Evolutionary conservation across 2,113 vertebrate genomes (phyloP).

Genomic region (Vulpes ferrilata): DNA sequence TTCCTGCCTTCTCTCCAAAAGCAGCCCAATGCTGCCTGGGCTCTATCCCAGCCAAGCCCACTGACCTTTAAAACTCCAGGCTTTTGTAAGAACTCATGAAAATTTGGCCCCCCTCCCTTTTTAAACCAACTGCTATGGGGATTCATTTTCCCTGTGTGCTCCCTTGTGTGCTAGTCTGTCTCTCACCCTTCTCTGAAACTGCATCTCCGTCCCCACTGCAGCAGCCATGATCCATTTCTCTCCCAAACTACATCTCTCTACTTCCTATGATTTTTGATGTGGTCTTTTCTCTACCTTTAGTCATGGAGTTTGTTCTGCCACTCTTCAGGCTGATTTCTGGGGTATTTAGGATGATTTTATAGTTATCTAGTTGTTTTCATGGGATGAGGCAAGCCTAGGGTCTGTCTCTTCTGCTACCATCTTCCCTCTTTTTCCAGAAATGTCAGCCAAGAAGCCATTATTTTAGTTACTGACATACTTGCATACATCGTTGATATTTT

Average conservation of each 20-base stretch:
- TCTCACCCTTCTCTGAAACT: background rate
- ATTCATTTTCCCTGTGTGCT: background rate
- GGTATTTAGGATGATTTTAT: background rate
- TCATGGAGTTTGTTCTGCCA: background rate
- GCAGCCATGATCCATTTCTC: background rate
- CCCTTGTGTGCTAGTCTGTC: background rate
- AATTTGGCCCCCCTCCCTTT: background rate
- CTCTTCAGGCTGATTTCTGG: background rate
- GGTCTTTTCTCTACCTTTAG: background rate
- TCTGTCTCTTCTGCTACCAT: background rate
- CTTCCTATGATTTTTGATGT: background rate
- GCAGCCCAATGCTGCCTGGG: background rate
- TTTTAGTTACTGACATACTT: background rate
- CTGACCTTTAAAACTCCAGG: background rate
- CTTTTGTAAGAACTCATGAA: background rate
- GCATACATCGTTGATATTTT: background rate
- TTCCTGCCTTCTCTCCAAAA: background rate
- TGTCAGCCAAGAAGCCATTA: background rate
- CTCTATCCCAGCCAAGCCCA: background rate
- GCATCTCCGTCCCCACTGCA: background rate
- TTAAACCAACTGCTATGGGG: background rate
- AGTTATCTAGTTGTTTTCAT: background rate
- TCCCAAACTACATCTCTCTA: background rate
- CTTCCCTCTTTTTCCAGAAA: too few relatives aligned
- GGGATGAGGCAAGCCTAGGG: background rate